phyloP scores from a whole-genome alignment of 2,888 invertebrate species.

The Dicranocentrus wangi region DNA sequence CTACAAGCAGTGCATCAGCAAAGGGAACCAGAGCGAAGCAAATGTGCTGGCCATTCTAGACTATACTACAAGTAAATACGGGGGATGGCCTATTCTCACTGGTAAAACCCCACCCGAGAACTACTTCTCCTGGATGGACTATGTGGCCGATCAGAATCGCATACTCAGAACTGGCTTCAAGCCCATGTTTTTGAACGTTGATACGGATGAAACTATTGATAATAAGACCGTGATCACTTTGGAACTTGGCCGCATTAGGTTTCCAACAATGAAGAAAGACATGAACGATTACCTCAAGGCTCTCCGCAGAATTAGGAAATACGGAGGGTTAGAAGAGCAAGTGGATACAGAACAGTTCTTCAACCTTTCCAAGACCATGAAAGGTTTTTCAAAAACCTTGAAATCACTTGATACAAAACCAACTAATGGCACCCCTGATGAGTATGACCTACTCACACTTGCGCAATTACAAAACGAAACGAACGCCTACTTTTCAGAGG shows the following conservation, averaged over 20 bases:
- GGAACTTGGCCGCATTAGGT: too few relatives aligned
- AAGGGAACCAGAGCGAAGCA: not conserved
- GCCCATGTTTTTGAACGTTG: too few relatives aligned
- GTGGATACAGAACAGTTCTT: slow-evolving; percentile 25
- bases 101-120: slow-evolving; percentile 25
- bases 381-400: slow-evolving; percentile 14
- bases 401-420: not conserved
- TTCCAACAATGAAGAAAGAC: not conserved
- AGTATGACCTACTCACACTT: not conserved
- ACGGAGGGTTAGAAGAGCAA: slow-evolving; percentile 21
- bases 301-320: slow-evolving; percentile 1
- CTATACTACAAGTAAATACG: not conserved
- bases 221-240: too few relatives aligned
- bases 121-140: slow-evolving; percentile 33
- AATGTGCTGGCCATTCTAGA: not conserved
- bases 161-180: slow-evolving; percentile 17
- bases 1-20: slow-evolving; percentile 34
- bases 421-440: not conserved
- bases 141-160: slow-evolving; percentile 42
- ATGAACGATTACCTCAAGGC: not conserved
- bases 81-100: slow-evolving; percentile 47
- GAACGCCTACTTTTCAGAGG: not conserved
- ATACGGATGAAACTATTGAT: too few relatives aligned
- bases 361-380: slow-evolving; percentile 5
- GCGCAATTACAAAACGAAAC: slow-evolving; percentile 29